These are phyloP conservation scores for Selenia dentaria DNA, from an alignment of 2,888 invertebrate genomes.

Conservation along the genomic window DNA sequence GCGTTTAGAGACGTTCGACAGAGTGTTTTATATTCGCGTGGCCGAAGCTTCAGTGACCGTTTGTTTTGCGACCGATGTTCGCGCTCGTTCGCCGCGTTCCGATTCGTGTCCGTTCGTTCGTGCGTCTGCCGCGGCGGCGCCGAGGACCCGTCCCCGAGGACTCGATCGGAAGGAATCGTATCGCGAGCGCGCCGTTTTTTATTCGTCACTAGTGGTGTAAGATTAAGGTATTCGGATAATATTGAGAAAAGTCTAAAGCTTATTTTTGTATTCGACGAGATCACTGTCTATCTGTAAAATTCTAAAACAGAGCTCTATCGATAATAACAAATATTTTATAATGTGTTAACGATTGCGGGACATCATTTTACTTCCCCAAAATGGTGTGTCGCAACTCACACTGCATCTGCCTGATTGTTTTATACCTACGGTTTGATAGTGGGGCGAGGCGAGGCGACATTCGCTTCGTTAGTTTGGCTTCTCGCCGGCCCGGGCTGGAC, in stretches of 20 bases:
- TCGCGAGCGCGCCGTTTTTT: conserved; percentile 72
- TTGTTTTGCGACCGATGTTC: conserved; percentile 79
- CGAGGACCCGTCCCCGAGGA: conserved; percentile 62
- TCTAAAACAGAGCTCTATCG: conserved; percentile 66
- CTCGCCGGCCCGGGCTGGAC: conserved; percentile 32
- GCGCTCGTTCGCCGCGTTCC: conserved; percentile 63
- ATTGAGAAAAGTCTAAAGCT: conserved; percentile 81
- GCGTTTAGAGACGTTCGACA: conserved; percentile 68
- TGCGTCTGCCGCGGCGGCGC: conserved; percentile 51
- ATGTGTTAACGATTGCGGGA: conserved; percentile 62
- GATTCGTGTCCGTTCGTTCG: conserved; percentile 55
- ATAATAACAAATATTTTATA: conserved; percentile 48
- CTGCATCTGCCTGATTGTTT: conserved; percentile 26
- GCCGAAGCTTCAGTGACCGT: conserved; percentile 78
- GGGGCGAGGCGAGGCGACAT: conserved; percentile 49
- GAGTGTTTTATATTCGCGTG: conserved; percentile 78
- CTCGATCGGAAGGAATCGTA: conserved; percentile 66
- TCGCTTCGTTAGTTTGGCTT: conserved; percentile 48
- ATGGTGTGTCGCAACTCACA: conserved; percentile 68
- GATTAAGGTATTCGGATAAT: conserved; percentile 75
- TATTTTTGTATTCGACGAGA: conserved; percentile 83
- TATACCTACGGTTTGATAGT: conserved; percentile 19
- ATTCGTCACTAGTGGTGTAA: conserved; percentile 72
- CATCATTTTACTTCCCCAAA: conserved; percentile 78
- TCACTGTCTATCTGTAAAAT: conserved; percentile 77